Evolutionary conservation across 2,888 invertebrate genomes (phyloP).

Genomic region (Heliconius ismenius): DNA sequence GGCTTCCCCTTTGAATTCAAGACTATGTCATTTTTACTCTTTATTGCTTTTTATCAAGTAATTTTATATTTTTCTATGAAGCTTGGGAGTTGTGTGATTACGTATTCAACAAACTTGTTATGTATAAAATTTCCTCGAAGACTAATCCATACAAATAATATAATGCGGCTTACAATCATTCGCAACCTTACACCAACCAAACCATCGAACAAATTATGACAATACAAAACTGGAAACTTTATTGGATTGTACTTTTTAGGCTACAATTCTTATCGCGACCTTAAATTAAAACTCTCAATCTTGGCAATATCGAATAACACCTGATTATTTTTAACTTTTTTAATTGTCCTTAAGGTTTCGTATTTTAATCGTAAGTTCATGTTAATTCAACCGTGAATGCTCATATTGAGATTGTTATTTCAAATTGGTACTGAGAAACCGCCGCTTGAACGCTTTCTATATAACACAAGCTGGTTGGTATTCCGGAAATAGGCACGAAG

Average conservation of each 20-base stretch:
- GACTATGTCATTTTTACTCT: constrained; percentile 6
- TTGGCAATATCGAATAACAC: constrained; percentile 19
- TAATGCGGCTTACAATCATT: constrained; percentile 35
- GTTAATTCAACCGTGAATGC: constrained; percentile 1
- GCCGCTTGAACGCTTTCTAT: constrained; percentile 1
- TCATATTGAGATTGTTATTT: neutral
- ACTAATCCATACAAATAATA: constrained; percentile 33
- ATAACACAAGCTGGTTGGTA: neutral
- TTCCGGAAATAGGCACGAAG: constrained; percentile 14
- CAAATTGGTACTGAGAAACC: neutral
- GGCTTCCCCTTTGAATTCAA: constrained; percentile 15
- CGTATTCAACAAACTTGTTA: constrained; percentile 20
- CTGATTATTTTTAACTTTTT: constrained; percentile 9
- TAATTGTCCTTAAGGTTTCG: constrained; percentile 14
- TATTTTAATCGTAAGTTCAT: neutral
- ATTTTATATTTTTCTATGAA: constrained; percentile 25
- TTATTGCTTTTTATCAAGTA: constrained; percentile 15
- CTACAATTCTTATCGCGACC: constrained; percentile 14
- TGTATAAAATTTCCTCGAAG: constrained; percentile 34
- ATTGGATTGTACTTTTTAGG: constrained; percentile 24
- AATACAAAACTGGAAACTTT: constrained; percentile 24
- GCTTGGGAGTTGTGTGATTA: constrained; percentile 1
- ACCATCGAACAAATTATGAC: constrained; percentile 18
- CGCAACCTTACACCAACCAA: constrained; percentile 26
- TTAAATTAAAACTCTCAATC: constrained; percentile 10